Base-by-base conservation (phyloP, 2,113 vertebrate species). In the Thymallus thymallus region DNA sequence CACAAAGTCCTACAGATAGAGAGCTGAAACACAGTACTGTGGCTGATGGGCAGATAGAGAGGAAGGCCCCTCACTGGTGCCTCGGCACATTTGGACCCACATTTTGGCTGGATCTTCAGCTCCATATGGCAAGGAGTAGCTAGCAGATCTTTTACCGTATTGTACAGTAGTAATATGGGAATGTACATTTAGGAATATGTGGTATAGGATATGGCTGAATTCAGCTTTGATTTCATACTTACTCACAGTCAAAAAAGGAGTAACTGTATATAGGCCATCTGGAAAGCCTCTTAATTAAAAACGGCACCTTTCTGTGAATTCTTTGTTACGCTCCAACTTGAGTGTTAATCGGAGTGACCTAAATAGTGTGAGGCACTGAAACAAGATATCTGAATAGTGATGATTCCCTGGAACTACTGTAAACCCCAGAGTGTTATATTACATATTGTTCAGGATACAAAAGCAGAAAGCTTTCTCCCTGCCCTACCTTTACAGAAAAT, bases 371-470 rank as follows among this genome's bases (percentile, higher is more conserved):
- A 70, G 46, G 7, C 14, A 51, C 16, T 69, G n/a, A 71, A 30
- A 72, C 6, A 71, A 29, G 62, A 73, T 58, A 74, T 64, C 22
- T 16, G 63, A 56, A 68, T 74, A 69, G 41, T 70, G 66, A 76
- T 41, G 64, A 77, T 75, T 69, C 29, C 72, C 48, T 35, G 72
- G 51, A 64, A 65, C 45, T 14, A 10, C 9, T 41, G 35, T 41
- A 10, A 7, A 10, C 35, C 71, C 71, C 64, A 30, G 29, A 20
- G 6, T n/a, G n/a, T 32, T 32, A 14, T 29, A 9, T 41, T 41
- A 41, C 26, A 29, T 29, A 29, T 26, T 64, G 10, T 30, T 16
- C 24, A 24, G 41, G 73, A 71, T 46, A 65, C 48, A 68, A 32
- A 67, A 55, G 48, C 60, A 69, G 69, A 72, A 55, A 60, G 60